Percentiles rank a stretch among this genome's conserved stretches.
phyloP scores from a whole-genome alignment of 2,113 vertebrate genomes.

The Steatornis caripensis region DNA sequence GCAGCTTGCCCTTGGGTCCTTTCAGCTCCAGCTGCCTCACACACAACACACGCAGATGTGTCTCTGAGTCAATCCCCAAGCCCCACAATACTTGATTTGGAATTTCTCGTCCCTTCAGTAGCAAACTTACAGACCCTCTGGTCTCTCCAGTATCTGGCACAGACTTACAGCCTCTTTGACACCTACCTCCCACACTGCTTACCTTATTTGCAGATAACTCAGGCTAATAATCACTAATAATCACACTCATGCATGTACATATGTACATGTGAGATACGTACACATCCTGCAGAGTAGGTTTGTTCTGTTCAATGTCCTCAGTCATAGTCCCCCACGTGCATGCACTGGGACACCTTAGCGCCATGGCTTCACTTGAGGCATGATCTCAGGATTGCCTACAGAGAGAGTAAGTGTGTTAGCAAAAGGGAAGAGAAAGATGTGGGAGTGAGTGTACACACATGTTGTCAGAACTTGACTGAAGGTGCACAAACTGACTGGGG shows the following conservation, averaged over 20 bases:
- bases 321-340: not conserved
- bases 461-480: not conserved
- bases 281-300: not conserved
- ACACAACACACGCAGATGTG: not conserved
- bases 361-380: fast-evolving
- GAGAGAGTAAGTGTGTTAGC: not conserved
- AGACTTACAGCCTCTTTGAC: not conserved
- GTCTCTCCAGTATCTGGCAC: not conserved
- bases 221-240: not conserved
- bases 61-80: not conserved
- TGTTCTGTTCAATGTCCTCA: not conserved
- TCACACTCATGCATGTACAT: not conserved
- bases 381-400: not conserved
- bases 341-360: not conserved
- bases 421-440: not conserved
- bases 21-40: not conserved
- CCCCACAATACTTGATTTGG: not conserved
- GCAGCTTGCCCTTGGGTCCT: not conserved
- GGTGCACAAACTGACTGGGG: not conserved
- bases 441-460: not conserved
- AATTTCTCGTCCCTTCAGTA: not conserved
- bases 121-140: fast-evolving
- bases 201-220: not conserved
- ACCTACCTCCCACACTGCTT: not conserved
- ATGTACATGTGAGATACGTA: fast-evolving